Conservation (phyloP, 2,113 vertebrate species). For the Okapia johnstoni region DNA sequence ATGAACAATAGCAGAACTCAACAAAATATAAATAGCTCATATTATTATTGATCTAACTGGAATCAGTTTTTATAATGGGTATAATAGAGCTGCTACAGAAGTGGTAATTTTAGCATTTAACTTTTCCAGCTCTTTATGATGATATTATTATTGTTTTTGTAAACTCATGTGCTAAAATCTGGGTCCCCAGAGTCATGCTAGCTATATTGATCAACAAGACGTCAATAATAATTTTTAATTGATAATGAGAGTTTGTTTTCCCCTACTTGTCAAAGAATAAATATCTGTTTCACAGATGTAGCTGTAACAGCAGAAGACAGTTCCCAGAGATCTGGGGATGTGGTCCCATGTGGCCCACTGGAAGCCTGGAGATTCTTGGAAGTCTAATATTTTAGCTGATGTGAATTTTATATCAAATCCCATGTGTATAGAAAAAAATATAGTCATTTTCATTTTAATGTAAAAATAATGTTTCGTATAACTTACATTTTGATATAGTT, state of each 20-base stretch:
- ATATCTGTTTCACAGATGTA: not conserved
- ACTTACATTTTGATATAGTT: not conserved
- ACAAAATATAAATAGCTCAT: conserved; percentile 59
- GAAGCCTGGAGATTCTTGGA: not conserved
- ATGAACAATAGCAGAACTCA: conserved; percentile 58
- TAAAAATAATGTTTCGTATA: not conserved
- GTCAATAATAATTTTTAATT: conserved; percentile 21
- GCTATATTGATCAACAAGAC: not conserved
- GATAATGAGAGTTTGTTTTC: not conserved
- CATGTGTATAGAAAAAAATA: not conserved
- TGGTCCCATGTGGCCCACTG: not conserved
- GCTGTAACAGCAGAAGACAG: not conserved
- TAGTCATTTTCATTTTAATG: not conserved
- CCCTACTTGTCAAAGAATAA: not conserved
- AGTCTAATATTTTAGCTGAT: not conserved
- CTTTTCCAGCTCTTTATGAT: conserved; percentile 44
- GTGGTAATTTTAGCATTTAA: conserved; percentile 48
- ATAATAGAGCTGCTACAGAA: conserved; percentile 45
- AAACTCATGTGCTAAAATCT: not conserved
- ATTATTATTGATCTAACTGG: conserved; percentile 57
- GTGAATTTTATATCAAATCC: not conserved
- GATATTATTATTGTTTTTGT: conserved; percentile 9
- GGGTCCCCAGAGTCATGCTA: not conserved
- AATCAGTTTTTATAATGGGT: conserved; percentile 52
- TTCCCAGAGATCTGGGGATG: not conserved